Percentiles rank a stretch among this genome's conserved stretches.
Conservation (phyloP, 1,140 invertebrate genomes). For the Antheraea mylitta region DNA sequence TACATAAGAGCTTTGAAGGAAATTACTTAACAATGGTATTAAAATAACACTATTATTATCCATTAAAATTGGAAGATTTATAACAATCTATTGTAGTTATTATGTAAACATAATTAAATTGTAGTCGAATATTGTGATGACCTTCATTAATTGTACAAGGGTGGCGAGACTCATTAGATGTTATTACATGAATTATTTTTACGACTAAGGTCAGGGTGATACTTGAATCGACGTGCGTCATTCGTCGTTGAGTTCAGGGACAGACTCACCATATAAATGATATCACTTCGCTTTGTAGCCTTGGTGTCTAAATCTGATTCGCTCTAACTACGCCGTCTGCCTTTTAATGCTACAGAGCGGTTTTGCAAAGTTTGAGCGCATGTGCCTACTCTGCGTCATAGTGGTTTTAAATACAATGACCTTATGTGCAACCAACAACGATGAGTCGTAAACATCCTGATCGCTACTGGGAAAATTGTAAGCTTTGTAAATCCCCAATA, state of each 20-base stretch:
- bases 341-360: constrained; percentile 44
- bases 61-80: background rate
- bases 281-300: constrained; percentile 62
- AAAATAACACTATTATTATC: too few species aligned
- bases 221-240: constrained; percentile 65
- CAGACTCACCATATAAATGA: constrained; percentile 67
- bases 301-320: constrained; percentile 70
- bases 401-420: constrained; percentile 3
- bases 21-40: too few species aligned
- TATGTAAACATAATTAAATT: background rate
- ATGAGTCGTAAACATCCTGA: background rate
- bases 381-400: constrained; percentile 11
- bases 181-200: constrained; percentile 49
- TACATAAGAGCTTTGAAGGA: too few species aligned
- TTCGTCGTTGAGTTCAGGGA: constrained; percentile 66
- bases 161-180: constrained; percentile 26
- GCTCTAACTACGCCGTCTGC: constrained; percentile 65
- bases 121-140: constrained; percentile 3
- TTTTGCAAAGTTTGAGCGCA: constrained; percentile 21
- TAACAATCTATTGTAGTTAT: background rate
- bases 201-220: constrained; percentile 48
- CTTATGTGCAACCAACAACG: background rate
- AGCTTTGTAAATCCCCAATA: background rate
- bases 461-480: background rate
- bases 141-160: constrained; percentile 18